Base-by-base conservation (phyloP, 2,797 vertebrate genomes). In the Tympanoctomys barrerae region DNA sequence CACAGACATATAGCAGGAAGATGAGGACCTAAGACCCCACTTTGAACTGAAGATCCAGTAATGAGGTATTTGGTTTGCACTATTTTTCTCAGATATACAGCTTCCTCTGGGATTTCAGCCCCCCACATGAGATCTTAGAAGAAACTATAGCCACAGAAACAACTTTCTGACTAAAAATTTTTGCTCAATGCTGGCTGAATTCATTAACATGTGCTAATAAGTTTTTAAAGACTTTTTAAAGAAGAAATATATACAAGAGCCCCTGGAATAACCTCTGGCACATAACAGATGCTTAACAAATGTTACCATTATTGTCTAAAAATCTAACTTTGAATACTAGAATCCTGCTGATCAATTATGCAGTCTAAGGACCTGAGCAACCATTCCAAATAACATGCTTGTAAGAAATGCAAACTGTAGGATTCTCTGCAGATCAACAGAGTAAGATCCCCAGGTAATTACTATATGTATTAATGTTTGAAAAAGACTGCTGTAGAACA, bases 131-230 rank as follows among this genome's bases (percentile, higher is more conserved):
- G 14, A 46, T 90, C 57, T 80, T 28, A 79, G 68, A 80, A n/a
- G 24, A 68, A 89, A 33, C 64, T 89, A 85, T 3, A 71, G 10
- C 52, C 8, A 42, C 11, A 86, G 52, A 82, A 86, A 87, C 22
- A 70, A 73, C 18, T 80, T 96, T 94, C 87, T 86, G 89, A 78
- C 19, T 14, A 46, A 94, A 94, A 91, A 68, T 18, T 42, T 59
- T 86, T 79, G 57, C 52, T 59, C 87, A 92, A 87, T 4, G 7
- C 82, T 39, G 11, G 26, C n/a, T 26, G 11, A 54, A 59, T 88
- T 11, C 49, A 83, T 90, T 82, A 94, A 94, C 9, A 71, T 1
- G 9, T 31, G 70, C 28, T 90, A 92, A 77, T 24, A 86, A 90
- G 39, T 13, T 80, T 92, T 91, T 79, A 85, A 49, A 42, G 22